phyloP scores from a whole-genome alignment of 2,888 invertebrate species.

The Pristionchus maxplancki region DNA sequence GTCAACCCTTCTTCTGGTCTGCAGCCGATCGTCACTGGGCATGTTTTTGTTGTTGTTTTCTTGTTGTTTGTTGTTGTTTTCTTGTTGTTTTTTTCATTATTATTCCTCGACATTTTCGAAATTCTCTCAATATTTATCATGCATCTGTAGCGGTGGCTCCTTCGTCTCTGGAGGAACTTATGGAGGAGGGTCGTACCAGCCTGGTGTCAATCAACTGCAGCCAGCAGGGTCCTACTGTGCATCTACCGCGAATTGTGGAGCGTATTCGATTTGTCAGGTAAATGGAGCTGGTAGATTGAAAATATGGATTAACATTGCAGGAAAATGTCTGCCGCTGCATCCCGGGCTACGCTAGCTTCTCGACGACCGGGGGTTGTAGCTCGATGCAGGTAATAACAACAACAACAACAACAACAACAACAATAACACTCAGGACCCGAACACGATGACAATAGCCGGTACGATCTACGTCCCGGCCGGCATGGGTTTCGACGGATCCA shows the following conservation, averaged over 20 bases:
- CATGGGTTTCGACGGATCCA: slow-evolving; percentile 34
- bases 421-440: slow-evolving; percentile 30
- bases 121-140: too few relatives aligned
- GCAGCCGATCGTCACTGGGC: slow-evolving; percentile 8
- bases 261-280: slow-evolving; percentile 37
- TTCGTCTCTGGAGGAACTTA: neutral
- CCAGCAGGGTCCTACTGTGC: slow-evolving; percentile 23
- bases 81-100: too few relatives aligned
- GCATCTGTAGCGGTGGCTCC: too few relatives aligned
- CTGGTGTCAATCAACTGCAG: too few relatives aligned
- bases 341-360: slow-evolving; percentile 40
- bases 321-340: slow-evolving; percentile 46
- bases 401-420: too few relatives aligned
- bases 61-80: too few relatives aligned
- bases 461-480: neutral
- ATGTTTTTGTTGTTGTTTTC: too few relatives aligned
- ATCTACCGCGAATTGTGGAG: slow-evolving; percentile 40
- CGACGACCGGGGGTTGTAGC: slow-evolving; percentile 28
- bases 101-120: too few relatives aligned
- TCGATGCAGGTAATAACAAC: slow-evolving; percentile 4
- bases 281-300: neutral
- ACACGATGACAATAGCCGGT: neutral
- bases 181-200: neutral
- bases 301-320: neutral
- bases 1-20: neutral